Percentiles rank a stretch among this genome's conserved stretches.
Conservation (phyloP, 2,888 invertebrate species). For the Stomorhina lunata region DNA sequence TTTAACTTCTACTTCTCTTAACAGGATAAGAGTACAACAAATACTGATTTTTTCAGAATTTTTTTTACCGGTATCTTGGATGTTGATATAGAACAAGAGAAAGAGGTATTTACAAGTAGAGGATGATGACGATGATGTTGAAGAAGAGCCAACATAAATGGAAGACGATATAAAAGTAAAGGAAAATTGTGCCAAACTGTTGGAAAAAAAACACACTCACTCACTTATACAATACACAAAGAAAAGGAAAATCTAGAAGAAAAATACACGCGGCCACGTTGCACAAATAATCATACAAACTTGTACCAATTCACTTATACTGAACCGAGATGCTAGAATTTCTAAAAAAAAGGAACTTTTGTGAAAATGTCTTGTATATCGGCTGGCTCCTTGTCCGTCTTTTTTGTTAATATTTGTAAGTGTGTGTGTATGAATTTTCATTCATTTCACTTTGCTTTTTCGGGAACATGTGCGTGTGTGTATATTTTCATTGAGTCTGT, state of each 20-base stretch:
- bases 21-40: conserved; percentile 61
- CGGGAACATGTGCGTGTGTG: neutral
- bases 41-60: conserved; percentile 29
- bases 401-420: neutral
- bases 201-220: conserved; percentile 1
- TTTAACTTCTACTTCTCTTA: conserved; percentile 50
- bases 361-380: conserved; percentile 20
- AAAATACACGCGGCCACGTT: conserved; percentile 65
- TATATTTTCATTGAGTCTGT: conserved; percentile 4
- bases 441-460: too few relatives aligned
- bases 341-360: neutral
- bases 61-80: conserved; percentile 57
- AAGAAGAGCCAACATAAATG: neutral
- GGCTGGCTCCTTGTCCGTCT: conserved; percentile 30
- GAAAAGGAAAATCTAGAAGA: conserved; percentile 51
- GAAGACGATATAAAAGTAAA: conserved; percentile 12
- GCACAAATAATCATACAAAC: conserved; percentile 29
- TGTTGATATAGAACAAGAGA: neutral
- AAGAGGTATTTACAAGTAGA: conserved; percentile 18
- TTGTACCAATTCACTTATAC: neutral
- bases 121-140: neutral
- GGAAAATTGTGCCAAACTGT: conserved; percentile 65
- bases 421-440: neutral
- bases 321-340: conserved; percentile 32
- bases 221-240: neutral